A percentile compares a stretch with the other conserved stretches of the same genome.
Conservation (phyloP, 2,888 invertebrate genomes). For the Acrocyrtus sp. region DNA sequence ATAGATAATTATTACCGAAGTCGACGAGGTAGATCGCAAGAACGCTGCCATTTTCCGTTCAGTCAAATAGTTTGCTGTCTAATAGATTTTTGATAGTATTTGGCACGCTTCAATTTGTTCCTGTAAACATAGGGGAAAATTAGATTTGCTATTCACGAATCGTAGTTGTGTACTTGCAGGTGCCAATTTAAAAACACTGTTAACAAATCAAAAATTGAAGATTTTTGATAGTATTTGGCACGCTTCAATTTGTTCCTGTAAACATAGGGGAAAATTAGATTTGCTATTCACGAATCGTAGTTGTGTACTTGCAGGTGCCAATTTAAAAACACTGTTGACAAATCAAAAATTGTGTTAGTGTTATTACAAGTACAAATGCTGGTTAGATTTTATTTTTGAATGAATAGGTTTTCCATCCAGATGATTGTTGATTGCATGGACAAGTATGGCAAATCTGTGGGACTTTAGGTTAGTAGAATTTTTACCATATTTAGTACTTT, state of each 20-base stretch:
- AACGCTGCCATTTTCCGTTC: slow-evolving; percentile 34
- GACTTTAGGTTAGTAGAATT: too few species aligned
- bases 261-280: background rate
- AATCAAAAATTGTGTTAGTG: too few species aligned
- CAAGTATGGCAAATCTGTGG: too few species aligned
- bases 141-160: background rate
- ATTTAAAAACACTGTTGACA: background rate
- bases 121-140: background rate
- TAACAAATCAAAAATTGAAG: background rate
- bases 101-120: background rate
- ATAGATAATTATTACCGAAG: slow-evolving; percentile 27
- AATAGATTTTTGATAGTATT: too few species aligned
- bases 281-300: background rate
- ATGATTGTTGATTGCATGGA: too few species aligned
- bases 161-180: background rate
- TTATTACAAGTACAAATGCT: too few species aligned
- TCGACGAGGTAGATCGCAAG: slow-evolving; percentile 21
- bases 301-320: background rate
- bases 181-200: background rate
- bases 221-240: background rate
- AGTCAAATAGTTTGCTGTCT: background rate
- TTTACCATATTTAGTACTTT: too few species aligned
- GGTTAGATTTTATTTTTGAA: too few species aligned
- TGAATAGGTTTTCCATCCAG: too few species aligned
- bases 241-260: background rate